These are phyloP conservation scores for Epirrita christyi DNA, from an alignment of 2,888 invertebrate species.

Conservation along the genomic window DNA sequence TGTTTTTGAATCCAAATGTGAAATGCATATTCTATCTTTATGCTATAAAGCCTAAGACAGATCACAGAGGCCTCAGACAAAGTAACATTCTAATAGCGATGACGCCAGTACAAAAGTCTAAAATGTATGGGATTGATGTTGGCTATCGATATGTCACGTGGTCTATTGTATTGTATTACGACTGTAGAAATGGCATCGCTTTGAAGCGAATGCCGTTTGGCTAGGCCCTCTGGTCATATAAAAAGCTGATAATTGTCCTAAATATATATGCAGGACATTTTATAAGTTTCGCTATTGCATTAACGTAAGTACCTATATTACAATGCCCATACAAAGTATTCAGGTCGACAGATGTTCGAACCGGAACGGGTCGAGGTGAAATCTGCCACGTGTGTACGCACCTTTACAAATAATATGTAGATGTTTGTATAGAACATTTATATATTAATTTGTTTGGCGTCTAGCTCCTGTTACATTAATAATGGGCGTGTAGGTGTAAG, in stretches of 20 bases:
- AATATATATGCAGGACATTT: constrained; percentile 4
- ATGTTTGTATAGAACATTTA: constrained; percentile 7
- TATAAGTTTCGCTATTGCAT: constrained; percentile 10
- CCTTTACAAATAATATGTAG: constrained; percentile 31
- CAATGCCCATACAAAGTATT: constrained; percentile 40
- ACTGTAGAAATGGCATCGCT: no score
- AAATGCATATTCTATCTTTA: not conserved
- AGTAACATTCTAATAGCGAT: no score
- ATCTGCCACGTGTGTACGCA: constrained; percentile 42
- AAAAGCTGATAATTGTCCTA: not conserved
- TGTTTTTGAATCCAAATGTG: not conserved
- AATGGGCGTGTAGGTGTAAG: not conserved
- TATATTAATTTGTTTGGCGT: not conserved
- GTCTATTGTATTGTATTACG: no score
- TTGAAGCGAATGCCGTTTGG: no score
- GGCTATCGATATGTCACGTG: no score
- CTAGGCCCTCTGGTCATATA: no score
- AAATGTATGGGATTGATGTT: no score
- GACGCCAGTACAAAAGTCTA: no score
- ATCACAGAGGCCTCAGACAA: no score
- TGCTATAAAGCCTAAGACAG: not conserved
- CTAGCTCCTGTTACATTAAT: constrained; percentile 1
- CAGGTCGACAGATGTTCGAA: constrained; percentile 48
- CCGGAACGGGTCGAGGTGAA: constrained; percentile 53
- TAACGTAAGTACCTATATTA: constrained; percentile 12